A percentile compares a stretch with the other conserved stretches of the same genome.
Conservation (phyloP, 2,113 vertebrate species). For the Polypterus senegalus region DNA sequence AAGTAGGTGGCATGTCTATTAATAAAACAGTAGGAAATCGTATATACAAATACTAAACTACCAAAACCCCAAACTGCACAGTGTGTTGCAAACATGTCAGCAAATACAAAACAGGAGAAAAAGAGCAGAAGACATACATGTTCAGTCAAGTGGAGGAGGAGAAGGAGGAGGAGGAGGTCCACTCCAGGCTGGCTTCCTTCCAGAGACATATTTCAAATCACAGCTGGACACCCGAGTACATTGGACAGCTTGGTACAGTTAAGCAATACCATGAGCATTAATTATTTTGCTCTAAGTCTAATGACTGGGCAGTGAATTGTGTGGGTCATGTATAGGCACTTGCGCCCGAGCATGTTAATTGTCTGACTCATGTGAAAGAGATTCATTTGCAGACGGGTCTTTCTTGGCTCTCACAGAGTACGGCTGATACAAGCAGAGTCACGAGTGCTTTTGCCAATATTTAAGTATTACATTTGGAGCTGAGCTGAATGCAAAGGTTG, state of each 20-base stretch:
- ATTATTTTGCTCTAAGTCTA: neutral
- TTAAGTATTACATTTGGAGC: no score
- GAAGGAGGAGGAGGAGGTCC: neutral
- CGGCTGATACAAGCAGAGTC: neutral
- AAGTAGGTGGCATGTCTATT: no score
- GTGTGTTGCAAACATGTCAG: slow-evolving; percentile 26
- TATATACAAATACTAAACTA: no score
- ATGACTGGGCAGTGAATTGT: neutral
- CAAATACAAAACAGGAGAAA: no score
- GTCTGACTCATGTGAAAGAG: neutral
- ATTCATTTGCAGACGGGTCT: neutral
- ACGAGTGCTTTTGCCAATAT: no score
- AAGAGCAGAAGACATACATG: no score
- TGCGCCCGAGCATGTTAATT: slow-evolving; percentile 1
- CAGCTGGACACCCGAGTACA: neutral
- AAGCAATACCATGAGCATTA: neutral
- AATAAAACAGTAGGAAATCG: no score
- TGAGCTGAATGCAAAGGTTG: no score
- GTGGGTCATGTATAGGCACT: slow-evolving; percentile 4
- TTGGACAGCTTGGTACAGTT: neutral
- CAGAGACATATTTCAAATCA: neutral
- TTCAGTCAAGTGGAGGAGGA: no score
- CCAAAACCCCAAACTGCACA: no score
- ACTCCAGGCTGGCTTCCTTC: neutral
- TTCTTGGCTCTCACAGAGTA: slow-evolving; percentile 1